Evolutionary conservation across 2,113 vertebrate genomes (phyloP).

Genomic region (Grus americana): DNA sequence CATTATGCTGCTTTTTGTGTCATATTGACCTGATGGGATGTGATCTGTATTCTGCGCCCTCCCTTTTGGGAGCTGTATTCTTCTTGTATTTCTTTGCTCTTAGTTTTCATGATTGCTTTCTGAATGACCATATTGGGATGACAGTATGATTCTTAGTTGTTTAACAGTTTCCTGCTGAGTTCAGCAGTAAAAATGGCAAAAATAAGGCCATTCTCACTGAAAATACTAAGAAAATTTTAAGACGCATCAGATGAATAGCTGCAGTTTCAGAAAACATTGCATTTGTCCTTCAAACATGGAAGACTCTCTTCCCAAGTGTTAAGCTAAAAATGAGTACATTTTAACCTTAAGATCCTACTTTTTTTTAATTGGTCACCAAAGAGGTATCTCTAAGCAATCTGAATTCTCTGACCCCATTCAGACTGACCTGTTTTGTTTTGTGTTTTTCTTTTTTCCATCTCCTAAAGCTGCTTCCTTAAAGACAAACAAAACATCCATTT

Average conservation of each 20-base stretch:
- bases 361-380: neutral
- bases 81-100: neutral
- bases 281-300: neutral
- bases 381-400: neutral
- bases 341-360: neutral
- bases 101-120: neutral
- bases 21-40: neutral
- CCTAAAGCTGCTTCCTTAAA: neutral
- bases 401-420: neutral
- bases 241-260: neutral
- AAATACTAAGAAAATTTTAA: neutral
- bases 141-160: neutral
- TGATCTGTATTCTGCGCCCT: neutral
- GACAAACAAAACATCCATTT: neutral
- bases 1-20: neutral
- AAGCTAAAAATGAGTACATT: neutral
- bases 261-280: neutral
- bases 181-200: neutral
- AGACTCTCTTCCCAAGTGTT: neutral
- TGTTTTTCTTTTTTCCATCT: neutral
- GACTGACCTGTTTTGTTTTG: neutral
- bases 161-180: neutral
- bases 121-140: neutral
- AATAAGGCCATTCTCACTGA: neutral
- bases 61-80: neutral